These are phyloP conservation scores for Drosophila mojavensis DNA, from an alignment of 1,140 invertebrate species.

Conservation along the genomic window DNA sequence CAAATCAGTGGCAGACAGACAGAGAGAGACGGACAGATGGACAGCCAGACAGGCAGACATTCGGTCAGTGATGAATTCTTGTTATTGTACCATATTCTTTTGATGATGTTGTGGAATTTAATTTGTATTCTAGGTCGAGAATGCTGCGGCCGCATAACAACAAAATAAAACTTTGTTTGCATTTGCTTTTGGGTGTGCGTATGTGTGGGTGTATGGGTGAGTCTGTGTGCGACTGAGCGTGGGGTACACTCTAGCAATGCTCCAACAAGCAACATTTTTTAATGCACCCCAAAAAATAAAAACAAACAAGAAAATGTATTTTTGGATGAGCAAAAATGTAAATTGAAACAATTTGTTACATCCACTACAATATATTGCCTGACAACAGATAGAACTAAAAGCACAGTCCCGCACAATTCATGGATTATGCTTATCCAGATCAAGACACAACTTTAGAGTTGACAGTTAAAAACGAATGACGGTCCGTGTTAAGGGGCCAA, in stretches of 20 bases:
- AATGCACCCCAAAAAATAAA: conserved; percentile 58
- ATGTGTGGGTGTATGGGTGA: conserved; percentile 30
- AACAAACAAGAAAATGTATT: conserved; percentile 22
- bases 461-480: conserved; percentile 60
- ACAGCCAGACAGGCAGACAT: background rate
- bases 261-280: conserved; percentile 56
- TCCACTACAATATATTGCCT: conserved; percentile 3
- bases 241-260: conserved; percentile 16
- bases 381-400: background rate
- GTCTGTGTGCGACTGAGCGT: background rate
- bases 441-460: conserved; percentile 11
- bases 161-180: conserved; percentile 53
- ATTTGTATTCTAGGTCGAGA: conserved; percentile 68
- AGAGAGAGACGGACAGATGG: background rate
- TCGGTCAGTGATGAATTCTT: conserved; percentile 13
- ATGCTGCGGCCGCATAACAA: conserved; percentile 42
- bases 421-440: conserved; percentile 4
- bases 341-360: conserved; percentile 31
- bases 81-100: conserved; percentile 42
- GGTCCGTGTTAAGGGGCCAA: conserved; percentile 50
- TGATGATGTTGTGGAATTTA: conserved; percentile 68
- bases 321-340: conserved; percentile 30
- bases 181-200: conserved; percentile 21
- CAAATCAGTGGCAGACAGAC: conserved; percentile 1
- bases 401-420: background rate